Evolutionary conservation across 2,888 invertebrate genomes (phyloP).

Genomic region (Drosophila kuntzei): DNA sequence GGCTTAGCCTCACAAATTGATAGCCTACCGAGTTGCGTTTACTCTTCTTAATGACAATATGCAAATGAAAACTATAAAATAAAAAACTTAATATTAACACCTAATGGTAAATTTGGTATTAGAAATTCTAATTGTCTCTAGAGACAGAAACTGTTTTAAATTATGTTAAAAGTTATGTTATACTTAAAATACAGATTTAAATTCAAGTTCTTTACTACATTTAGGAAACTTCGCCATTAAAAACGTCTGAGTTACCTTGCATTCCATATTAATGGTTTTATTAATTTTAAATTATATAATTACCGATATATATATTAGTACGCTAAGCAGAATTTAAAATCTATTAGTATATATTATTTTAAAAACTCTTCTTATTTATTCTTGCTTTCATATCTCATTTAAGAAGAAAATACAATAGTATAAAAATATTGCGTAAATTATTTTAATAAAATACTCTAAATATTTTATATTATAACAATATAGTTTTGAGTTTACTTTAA

Average conservation of each 20-base stretch:
- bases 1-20: constrained; percentile 60
- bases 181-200: not conserved
- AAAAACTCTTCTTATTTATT: not conserved
- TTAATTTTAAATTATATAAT: not conserved
- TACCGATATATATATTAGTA: no score
- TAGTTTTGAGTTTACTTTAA: not conserved
- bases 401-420: not conserved
- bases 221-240: not conserved
- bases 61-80: constrained; percentile 22
- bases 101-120: constrained; percentile 20
- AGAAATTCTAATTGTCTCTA: constrained; percentile 23
- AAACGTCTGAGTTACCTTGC: not conserved
- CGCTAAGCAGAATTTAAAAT: no score
- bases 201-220: not conserved
- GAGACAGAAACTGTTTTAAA: not conserved
- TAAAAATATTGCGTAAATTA: not conserved
- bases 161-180: no score
- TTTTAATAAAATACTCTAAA: not conserved
- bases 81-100: constrained; percentile 15
- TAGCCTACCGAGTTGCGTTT: constrained; percentile 36
- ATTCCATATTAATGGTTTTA: not conserved
- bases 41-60: constrained; percentile 37
- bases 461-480: not conserved
- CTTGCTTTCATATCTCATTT: not conserved
- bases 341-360: no score